Evolutionary conservation across 2,888 invertebrate genomes (phyloP), one percentile per base, ranked within the genome.

Genomic region (Ellobium chinense): DNA sequence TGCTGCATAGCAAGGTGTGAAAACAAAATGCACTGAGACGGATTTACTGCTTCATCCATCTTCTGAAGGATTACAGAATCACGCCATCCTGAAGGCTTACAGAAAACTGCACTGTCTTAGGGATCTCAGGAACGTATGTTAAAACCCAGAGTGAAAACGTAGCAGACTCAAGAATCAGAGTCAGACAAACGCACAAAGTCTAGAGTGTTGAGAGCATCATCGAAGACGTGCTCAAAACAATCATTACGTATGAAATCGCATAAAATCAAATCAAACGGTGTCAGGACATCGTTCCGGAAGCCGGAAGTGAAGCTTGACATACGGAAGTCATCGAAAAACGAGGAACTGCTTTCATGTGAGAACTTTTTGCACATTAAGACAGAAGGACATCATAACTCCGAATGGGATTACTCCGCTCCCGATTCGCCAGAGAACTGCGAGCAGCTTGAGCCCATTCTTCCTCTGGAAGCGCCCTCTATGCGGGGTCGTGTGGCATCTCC

Each of bases 401-500:
- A 56, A 76, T 76, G 76, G 65, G 66, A 76, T 56, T 56, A 56
- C 21, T 31, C 76, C 21, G 12, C 14, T 5, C 14, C 65, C 1
- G 29, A n/a, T 4, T 12, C 27, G 9, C n/a, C 18, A 29, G 46
- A 76, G 31, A 14, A 36, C 14, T 56, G 24, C 36, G 18, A 1
- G 21, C 66, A 34, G 4, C 31, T 66, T 63, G 56, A 34, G 14
- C 36, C 5, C 24, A 5, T 14, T 27, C 29, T 18, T n/a, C 4
- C n/a, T 14, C 27, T 63, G 12, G 66, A 66, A 36, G 18, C 65
- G 29, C 34, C 46, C 18, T 54, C 31, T 56, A 76, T 76, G 76
- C 65, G 66, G 3, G 66, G 66, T 21, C 46, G 66, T 34, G 76
- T 54, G 3, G n/a, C 66, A n/a, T 66, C 76, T 9, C 54, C 63